Conservation (phyloP, 2,113 vertebrate genomes). For the Heloderma charlesbogerti region DNA sequence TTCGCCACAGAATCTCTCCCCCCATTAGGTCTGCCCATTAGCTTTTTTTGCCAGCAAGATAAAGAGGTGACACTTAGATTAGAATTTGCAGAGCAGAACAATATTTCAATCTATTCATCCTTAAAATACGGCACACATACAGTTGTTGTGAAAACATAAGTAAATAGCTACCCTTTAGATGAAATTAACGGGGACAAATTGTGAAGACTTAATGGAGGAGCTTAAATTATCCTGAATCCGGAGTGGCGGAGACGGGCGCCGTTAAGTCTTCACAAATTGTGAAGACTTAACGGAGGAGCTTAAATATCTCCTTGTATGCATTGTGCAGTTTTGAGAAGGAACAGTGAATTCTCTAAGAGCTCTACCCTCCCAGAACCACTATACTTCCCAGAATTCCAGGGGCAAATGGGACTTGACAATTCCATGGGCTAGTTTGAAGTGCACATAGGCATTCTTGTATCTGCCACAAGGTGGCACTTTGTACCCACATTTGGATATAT, state of each 20-base stretch:
- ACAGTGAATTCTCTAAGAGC: neutral
- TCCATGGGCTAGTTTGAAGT: neutral
- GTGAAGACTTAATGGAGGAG: neutral
- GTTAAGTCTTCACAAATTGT: too few relatives aligned
- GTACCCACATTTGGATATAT: neutral
- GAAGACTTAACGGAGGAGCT: too few relatives aligned
- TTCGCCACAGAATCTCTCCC: too few relatives aligned
- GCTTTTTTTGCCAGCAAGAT: neutral
- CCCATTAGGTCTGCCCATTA: too few relatives aligned
- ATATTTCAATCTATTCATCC: neutral
- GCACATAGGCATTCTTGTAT: neutral
- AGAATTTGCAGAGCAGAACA: neutral
- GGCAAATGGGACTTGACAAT: too few relatives aligned
- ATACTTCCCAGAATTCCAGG: neutral
- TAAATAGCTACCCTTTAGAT: neutral
- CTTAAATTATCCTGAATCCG: too few relatives aligned
- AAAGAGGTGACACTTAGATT: neutral
- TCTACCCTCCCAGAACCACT: neutral
- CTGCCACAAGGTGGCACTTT: neutral
- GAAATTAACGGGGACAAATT: neutral
- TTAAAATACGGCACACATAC: neutral
- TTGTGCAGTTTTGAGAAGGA: neutral
- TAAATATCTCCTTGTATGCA: neutral
- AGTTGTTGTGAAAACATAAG: neutral
- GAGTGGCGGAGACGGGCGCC: too few relatives aligned